phyloP scores from a whole-genome alignment of 2,797 vertebrate genomes.

The Sebastes melanostomus region DNA sequence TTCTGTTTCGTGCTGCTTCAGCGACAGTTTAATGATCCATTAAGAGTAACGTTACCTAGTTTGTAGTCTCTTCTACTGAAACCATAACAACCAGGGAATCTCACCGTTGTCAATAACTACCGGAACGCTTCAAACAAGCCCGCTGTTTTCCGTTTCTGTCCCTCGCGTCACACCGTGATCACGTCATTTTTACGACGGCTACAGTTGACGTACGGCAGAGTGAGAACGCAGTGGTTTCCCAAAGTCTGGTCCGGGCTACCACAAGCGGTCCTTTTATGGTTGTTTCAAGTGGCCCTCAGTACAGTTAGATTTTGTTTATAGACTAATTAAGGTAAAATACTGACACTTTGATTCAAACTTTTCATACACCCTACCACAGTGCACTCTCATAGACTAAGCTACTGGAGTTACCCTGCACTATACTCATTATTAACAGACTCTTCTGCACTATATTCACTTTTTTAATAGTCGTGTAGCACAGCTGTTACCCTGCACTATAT shows the following conservation, averaged over 20 bases:
- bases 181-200: constrained; percentile 68
- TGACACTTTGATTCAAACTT: not conserved
- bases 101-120: constrained; percentile 52
- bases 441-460: too few relatives aligned
- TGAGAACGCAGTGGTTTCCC: not conserved
- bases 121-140: constrained; percentile 77
- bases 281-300: not conserved
- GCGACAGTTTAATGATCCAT: not conserved
- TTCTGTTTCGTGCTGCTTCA: not conserved
- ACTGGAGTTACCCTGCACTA: too few relatives aligned
- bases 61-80: not conserved
- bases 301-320: not conserved
- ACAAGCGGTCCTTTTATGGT: accelerated
- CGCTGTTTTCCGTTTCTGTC: constrained; percentile 75
- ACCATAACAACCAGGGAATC: not conserved
- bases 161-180: constrained; percentile 6
- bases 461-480: too few relatives aligned
- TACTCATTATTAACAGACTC: too few relatives aligned
- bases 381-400: too few relatives aligned
- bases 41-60: not conserved
- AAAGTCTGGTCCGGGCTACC: not conserved
- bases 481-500: too few relatives aligned
- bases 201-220: constrained; percentile 35
- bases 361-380: not conserved
- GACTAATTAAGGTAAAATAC: not conserved